These are phyloP conservation scores for Sebastes kiyomatsui DNA, from an alignment of 2,797 vertebrate genomes.

Conservation along the genomic window DNA sequence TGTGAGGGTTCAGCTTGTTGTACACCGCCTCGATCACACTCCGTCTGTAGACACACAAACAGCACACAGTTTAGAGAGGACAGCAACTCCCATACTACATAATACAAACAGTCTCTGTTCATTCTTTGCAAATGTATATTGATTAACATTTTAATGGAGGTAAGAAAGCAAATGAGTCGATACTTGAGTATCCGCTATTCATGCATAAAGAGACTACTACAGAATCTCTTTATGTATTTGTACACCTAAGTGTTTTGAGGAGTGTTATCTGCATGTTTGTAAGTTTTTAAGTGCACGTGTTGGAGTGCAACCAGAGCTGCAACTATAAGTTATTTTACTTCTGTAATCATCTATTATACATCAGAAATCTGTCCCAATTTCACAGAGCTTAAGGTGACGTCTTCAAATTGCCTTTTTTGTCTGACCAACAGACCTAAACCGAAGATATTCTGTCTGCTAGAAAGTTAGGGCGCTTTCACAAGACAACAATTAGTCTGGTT, in stretches of 20 bases:
- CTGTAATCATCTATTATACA: background rate
- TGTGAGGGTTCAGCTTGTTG: conserved; percentile 98
- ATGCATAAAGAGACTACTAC: conserved; percentile 1
- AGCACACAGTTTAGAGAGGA: conserved; percentile 26
- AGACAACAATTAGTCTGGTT: too few relatives aligned
- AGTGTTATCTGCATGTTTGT: background rate
- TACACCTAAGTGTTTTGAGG: conserved; percentile 2
- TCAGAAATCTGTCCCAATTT: background rate
- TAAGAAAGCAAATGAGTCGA: conserved; percentile 23
- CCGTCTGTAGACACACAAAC: conserved; percentile 84
- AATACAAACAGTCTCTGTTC: conserved; percentile 24
- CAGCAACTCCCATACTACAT: background rate
- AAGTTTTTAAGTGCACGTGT: background rate
- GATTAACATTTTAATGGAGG: conserved; percentile 57
- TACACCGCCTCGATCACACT: conserved; percentile 98
- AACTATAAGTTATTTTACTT: background rate
- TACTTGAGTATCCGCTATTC: conserved; percentile 6
- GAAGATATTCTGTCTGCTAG: background rate
- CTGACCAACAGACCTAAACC: background rate
- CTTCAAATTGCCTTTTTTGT: background rate
- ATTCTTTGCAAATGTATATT: conserved; percentile 52
- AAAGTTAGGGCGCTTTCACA: background rate
- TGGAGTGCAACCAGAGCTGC: background rate
- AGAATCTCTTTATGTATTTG: background rate
- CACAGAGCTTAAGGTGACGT: background rate